Conservation (phyloP, 1,140 invertebrate species). For the Drosophila aff. region DNA sequence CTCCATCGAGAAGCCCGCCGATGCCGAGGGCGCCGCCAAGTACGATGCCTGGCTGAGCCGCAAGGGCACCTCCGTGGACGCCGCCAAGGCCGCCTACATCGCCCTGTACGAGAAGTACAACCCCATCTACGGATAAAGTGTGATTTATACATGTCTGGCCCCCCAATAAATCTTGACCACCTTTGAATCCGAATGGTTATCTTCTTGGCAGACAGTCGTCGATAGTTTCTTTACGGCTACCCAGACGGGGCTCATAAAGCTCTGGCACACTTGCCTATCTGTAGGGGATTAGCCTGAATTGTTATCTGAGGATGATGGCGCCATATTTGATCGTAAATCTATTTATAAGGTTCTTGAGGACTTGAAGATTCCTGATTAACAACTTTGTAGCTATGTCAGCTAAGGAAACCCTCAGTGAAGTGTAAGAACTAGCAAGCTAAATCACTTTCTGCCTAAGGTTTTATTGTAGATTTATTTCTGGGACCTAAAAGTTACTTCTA, state of each 20-base stretch:
- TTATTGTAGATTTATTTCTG: neutral
- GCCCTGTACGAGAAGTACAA: slow-evolving; percentile 90
- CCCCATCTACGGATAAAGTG: slow-evolving; percentile 70
- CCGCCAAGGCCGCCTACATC: slow-evolving; percentile 94
- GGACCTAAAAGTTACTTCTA: neutral
- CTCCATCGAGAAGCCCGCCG: slow-evolving; percentile 89
- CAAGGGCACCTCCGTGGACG: slow-evolving; percentile 92
- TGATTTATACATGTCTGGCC: slow-evolving; percentile 1
- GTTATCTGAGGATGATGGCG: slow-evolving; percentile 23
- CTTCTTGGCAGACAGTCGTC: slow-evolving; percentile 2
- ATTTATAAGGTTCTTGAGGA: neutral
- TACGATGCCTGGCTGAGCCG: slow-evolving; percentile 97
- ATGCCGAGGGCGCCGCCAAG: slow-evolving; percentile 98
- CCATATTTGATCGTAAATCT: slow-evolving; percentile 22
- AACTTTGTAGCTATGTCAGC: neutral
- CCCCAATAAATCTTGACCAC: slow-evolving; percentile 50
- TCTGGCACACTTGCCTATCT: slow-evolving; percentile 1
- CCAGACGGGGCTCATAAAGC: neutral
- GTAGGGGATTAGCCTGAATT: neutral
- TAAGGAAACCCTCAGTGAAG: too few relatives aligned
- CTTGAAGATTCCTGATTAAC: too few relatives aligned
- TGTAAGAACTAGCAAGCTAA: neutral
- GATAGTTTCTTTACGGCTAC: slow-evolving; percentile 5
- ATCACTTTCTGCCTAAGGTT: neutral
- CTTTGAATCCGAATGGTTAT: slow-evolving; percentile 28